Conservation (phyloP, 1,140 invertebrate species). For the Drosophila insularis region DNA sequence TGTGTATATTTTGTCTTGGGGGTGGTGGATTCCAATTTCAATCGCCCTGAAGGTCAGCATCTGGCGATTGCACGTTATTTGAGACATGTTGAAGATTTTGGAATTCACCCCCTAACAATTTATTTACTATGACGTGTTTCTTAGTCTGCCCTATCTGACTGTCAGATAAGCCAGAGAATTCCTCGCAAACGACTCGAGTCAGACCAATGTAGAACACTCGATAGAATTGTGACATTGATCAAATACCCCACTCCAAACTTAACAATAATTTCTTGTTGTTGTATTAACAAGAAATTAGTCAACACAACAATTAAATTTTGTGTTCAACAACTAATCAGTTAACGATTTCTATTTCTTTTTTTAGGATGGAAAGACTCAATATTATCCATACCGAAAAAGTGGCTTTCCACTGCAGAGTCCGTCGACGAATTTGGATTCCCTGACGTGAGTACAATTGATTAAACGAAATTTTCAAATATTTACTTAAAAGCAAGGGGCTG, state of each 20-base stretch:
- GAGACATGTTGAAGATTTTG: constrained; percentile 16
- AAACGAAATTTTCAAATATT: constrained; percentile 68
- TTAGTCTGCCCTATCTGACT: constrained; percentile 16
- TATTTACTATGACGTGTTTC: constrained; percentile 33
- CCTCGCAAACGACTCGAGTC: background rate
- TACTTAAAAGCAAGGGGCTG: constrained; percentile 32
- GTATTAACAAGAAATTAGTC: constrained; percentile 53
- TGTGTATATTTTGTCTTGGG: too few relatives aligned
- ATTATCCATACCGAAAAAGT: constrained; percentile 86
- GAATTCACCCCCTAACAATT: background rate
- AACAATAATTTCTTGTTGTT: constrained; percentile 31
- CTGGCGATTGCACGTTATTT: constrained; percentile 21
- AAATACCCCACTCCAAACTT: constrained; percentile 36
- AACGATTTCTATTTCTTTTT: constrained; percentile 39
- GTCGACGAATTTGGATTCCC: constrained; percentile 83
- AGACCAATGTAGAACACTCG: constrained; percentile 26
- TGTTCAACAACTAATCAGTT: constrained; percentile 29
- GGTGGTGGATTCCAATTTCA: background rate
- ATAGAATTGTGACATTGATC: constrained; percentile 60
- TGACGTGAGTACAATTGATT: constrained; percentile 82
- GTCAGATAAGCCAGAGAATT: constrained; percentile 28
- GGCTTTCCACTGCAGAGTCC: constrained; percentile 85
- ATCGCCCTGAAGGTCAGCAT: background rate
- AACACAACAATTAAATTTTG: constrained; percentile 23
- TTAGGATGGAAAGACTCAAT: constrained; percentile 87